Evolutionary conservation across 2,888 invertebrate species (phyloP).

Genomic region (Molanna angustata): DNA sequence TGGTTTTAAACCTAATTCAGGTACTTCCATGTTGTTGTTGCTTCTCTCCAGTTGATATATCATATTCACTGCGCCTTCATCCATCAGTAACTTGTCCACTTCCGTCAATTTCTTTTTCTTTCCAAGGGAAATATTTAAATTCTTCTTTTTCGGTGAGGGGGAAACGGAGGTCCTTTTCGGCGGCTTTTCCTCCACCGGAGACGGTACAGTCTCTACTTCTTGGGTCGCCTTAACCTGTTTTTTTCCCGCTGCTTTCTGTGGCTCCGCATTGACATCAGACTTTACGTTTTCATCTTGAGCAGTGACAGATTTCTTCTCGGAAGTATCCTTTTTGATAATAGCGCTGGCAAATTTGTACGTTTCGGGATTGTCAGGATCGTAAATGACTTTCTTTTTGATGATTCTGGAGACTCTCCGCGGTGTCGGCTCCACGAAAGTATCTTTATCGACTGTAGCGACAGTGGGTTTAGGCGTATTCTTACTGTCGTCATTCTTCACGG

Average conservation of each 20-base stretch:
- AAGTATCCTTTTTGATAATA: conserved; percentile 27
- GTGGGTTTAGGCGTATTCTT: not conserved
- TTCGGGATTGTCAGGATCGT: conserved; percentile 66
- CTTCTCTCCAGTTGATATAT: conserved; percentile 69
- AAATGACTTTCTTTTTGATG: conserved; percentile 71
- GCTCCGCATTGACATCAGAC: not conserved
- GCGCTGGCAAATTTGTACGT: conserved; percentile 44
- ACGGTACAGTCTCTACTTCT: not conserved
- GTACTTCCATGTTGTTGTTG: conserved; percentile 35
- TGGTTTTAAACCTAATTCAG: conserved; percentile 37
- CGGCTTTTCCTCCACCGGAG: not conserved
- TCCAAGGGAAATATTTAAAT: conserved; percentile 6
- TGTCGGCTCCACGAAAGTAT: conserved; percentile 12
- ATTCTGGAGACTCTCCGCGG: conserved; percentile 50
- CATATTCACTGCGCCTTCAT: conserved; percentile 86
- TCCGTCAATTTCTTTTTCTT: conserved; percentile 64
- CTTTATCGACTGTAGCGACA: not conserved
- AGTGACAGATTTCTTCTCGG: conserved; percentile 17
- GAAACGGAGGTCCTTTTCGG: not conserved
- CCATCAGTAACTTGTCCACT: conserved; percentile 74
- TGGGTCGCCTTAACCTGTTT: not conserved
- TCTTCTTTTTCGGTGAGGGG: not conserved
- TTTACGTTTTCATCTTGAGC: conserved; percentile 21
- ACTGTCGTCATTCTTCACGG: not conserved
- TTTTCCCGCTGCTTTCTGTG: conserved; percentile 11